Percentiles rank a stretch among this genome's conserved stretches.
phyloP scores from a whole-genome alignment of 2,113 vertebrate species.

The Tragelaphus strepsiceros region DNA sequence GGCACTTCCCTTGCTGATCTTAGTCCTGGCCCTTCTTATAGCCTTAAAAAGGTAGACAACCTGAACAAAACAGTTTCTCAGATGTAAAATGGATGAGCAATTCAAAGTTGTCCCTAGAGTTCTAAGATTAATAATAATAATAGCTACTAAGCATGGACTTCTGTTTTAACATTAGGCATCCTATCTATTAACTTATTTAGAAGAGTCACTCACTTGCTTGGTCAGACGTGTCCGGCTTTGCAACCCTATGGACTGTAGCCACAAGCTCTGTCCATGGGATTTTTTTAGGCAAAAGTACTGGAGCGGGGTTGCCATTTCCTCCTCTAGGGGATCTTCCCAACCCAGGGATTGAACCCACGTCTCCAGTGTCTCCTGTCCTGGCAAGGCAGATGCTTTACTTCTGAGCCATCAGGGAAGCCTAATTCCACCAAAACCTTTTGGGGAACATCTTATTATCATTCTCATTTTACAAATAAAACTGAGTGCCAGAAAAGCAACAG shows the following conservation, averaged over 20 bases:
- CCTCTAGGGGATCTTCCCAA: neutral
- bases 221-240: neutral
- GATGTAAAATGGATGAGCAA: neutral
- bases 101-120: neutral
- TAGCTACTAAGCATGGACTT: neutral
- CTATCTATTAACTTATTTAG: neutral
- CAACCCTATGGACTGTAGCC: neutral
- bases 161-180: neutral
- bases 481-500: neutral
- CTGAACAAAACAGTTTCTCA: neutral
- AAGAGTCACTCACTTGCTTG: fast-evolving
- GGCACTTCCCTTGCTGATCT: too few species aligned
- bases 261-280: neutral
- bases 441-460: neutral
- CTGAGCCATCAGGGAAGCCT: neutral
- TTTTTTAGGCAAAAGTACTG: neutral
- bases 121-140: neutral
- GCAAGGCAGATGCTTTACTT: neutral
- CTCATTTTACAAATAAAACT: neutral
- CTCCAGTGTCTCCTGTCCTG: neutral
- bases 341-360: neutral
- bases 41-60: too few species aligned
- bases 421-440: neutral
- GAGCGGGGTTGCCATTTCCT: neutral
- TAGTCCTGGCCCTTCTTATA: neutral